Evolutionary conservation across 2,113 vertebrate genomes (phyloP).

Genomic region (Vulpes lagopus): DNA sequence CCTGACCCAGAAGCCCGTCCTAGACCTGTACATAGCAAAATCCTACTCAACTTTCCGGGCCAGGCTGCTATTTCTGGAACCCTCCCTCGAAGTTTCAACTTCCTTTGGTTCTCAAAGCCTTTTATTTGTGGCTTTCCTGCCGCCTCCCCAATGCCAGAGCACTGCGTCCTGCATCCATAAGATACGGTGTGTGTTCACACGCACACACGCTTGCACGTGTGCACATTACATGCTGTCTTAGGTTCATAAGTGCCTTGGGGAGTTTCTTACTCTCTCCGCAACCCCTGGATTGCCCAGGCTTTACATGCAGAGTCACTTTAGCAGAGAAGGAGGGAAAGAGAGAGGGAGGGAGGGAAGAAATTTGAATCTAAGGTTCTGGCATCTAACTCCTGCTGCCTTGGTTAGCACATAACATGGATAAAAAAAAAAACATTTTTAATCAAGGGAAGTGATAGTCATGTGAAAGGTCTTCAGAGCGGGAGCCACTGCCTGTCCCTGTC

Average conservation of each 20-base stretch:
- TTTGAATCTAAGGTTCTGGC: neutral
- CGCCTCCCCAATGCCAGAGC: neutral
- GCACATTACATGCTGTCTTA: neutral
- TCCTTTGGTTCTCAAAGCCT: neutral
- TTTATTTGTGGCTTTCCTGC: no score
- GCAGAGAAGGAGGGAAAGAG: neutral
- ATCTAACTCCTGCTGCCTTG: neutral
- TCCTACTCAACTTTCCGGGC: neutral
- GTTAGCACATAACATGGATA: neutral
- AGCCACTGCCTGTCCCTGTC: neutral
- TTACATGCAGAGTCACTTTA: neutral
- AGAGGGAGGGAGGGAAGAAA: neutral
- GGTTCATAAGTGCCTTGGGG: neutral
- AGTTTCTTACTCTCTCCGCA: neutral
- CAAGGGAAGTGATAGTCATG: neutral
- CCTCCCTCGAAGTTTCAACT: neutral
- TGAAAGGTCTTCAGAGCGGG: neutral
- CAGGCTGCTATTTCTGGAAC: neutral
- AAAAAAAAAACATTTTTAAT: neutral
- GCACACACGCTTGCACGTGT: accelerated
- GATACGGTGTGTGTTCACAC: neutral
- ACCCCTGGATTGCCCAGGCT: neutral
- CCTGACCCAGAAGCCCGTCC: no score
- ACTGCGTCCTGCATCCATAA: neutral
- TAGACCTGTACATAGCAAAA: neutral